phyloP scores from a whole-genome alignment of 2,113 vertebrate genomes.

The Himantopus leucocephalus region DNA sequence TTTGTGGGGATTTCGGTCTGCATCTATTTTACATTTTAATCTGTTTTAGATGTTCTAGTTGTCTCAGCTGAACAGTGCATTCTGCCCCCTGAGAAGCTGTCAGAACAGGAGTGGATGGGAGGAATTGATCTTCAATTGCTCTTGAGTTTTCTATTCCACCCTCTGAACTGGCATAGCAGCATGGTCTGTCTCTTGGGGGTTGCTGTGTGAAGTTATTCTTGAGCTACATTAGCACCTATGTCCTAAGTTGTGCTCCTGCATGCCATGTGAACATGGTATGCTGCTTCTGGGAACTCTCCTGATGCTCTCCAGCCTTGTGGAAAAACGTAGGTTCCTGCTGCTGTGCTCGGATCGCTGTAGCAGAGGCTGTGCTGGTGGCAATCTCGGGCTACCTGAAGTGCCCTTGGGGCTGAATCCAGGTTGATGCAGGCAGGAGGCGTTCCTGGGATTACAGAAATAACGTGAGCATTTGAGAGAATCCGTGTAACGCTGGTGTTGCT shows the following conservation, averaged over 20 bases:
- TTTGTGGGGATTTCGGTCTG: not conserved
- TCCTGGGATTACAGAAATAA: not conserved
- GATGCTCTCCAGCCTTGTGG: not conserved
- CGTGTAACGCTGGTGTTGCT: not conserved
- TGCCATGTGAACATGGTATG: fast-evolving
- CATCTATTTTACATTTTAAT: not conserved
- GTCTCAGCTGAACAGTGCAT: not conserved
- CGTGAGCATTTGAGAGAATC: not conserved
- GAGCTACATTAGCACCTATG: not conserved
- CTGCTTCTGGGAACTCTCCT: not conserved
- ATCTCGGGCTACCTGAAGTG: not conserved
- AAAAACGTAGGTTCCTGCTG: not conserved
- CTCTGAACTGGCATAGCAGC: not conserved
- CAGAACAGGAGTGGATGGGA: not conserved
- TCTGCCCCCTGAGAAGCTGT: not conserved
- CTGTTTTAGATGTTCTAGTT: not conserved
- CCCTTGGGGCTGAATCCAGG: not conserved
- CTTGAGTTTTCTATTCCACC: not conserved
- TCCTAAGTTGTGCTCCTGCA: not conserved
- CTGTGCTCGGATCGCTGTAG: not conserved
- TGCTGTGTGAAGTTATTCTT: not conserved
- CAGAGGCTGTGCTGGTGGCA: not conserved
- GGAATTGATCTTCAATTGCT: not conserved
- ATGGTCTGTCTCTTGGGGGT: fast-evolving
- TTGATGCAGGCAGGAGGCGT: not conserved